Conservation (phyloP, 1,140 invertebrate species). For the Drosophila ogumai region DNA sequence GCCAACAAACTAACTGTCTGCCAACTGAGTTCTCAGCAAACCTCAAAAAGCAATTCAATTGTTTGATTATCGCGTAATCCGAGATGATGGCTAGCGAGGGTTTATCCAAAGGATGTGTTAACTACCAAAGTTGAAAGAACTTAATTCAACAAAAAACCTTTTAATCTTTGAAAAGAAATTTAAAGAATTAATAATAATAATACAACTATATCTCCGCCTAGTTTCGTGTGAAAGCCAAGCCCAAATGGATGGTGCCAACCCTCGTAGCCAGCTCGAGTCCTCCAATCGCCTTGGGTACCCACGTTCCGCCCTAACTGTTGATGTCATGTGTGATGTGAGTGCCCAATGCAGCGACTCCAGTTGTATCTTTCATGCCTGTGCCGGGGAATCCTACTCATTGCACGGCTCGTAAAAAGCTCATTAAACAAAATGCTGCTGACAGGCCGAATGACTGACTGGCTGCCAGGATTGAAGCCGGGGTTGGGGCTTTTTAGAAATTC, state of each 20-base stretch:
- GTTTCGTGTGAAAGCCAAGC: neutral
- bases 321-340: slow-evolving; percentile 38
- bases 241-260: neutral
- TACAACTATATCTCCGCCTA: neutral
- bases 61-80: slow-evolving; percentile 58
- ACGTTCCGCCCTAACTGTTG: slow-evolving; percentile 31
- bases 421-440: slow-evolving; percentile 69
- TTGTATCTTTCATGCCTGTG: slow-evolving; percentile 23
- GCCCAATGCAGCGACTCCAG: slow-evolving; percentile 11
- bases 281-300: neutral
- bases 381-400: slow-evolving; percentile 31
- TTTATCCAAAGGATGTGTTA: slow-evolving; percentile 10
- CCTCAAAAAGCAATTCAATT: slow-evolving; percentile 73
- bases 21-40: slow-evolving; percentile 49
- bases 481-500: slow-evolving; percentile 23
- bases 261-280: slow-evolving; percentile 2
- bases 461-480: slow-evolving; percentile 26
- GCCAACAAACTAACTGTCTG: slow-evolving; percentile 34
- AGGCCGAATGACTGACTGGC: slow-evolving; percentile 30
- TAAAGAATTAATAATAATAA: neutral
- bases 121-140: neutral
- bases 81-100: slow-evolving; percentile 12
- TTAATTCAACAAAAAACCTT: neutral
- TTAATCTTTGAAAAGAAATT: neutral
- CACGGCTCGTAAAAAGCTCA: slow-evolving; percentile 76